Percentiles rank a stretch among this genome's conserved stretches.
Evolutionary conservation across 2,113 vertebrate species (phyloP).

Genomic region (Nestor notabilis): DNA sequence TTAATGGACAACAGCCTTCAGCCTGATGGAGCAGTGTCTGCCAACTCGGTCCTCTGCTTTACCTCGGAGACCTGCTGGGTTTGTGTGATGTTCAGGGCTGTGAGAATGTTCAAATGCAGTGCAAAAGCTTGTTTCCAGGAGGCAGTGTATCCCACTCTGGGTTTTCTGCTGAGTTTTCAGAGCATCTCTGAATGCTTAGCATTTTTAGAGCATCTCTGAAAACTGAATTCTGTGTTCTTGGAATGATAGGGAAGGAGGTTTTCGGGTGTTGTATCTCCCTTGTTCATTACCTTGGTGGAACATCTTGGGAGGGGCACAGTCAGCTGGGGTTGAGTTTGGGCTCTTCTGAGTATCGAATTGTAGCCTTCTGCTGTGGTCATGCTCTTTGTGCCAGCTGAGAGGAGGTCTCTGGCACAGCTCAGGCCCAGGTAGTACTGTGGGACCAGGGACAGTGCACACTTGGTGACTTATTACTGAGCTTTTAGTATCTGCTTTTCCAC

Average conservation of each 20-base stretch:
- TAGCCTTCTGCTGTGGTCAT: neutral
- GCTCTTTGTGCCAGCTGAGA: neutral
- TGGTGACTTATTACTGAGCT: neutral
- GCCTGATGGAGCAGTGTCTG: neutral
- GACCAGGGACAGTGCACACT: too few species aligned
- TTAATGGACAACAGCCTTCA: neutral
- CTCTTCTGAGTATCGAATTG: rapidly evolving
- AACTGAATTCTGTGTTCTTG: neutral
- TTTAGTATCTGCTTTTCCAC: neutral
- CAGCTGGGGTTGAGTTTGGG: neutral
- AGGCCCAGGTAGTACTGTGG: neutral
- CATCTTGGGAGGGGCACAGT: neutral
- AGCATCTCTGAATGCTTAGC: neutral
- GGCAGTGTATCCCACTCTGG: neutral
- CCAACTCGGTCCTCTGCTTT: rapidly evolving
- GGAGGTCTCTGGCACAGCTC: neutral
- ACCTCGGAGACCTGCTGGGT: neutral
- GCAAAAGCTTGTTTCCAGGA: neutral
- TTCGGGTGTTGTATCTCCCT: neutral
- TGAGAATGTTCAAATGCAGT: neutral
- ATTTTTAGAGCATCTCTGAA: neutral
- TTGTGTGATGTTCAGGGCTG: rapidly evolving
- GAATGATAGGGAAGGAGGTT: neutral
- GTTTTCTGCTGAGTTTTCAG: neutral
- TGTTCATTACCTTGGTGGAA: neutral